Evolutionary conservation across 2,888 invertebrate species (phyloP), one percentile per base, ranked within the genome.

Genomic region (Zhuqinia jingwanae): DNA sequence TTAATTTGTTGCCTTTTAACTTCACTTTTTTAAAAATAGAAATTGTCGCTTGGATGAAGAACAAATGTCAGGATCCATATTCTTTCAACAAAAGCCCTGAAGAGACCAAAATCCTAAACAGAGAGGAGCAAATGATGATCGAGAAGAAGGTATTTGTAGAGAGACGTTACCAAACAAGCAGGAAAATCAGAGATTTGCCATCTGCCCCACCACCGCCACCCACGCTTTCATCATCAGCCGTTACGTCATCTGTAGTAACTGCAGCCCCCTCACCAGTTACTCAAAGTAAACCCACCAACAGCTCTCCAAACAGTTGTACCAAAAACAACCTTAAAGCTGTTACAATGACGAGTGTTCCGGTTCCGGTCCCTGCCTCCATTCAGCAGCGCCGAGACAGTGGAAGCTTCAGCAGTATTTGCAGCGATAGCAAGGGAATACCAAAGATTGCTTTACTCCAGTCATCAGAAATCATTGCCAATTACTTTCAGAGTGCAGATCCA

Each of bases 61-160:
- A 87, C 81, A 88, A 88, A 73, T 81, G 87, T 36, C 88, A 88
- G 20, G 85, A 88, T 56, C 88, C 88, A 0, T 88, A 88, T 47
- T 87, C 87, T 13, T 88, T 88, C 47, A 81, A 86, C 36, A 86
- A 56, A 36, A 81, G 86, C 53, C 81, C 86, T 3, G 87, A 87
- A 13, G 80, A 87, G 6, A 30, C 87, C 2, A 84, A 83, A 27
- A 50, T 81, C n/a, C 75, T 87, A 10, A 78, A 36, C n/a, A 47
- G 84, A n/a, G 88, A 88, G 27, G 88, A 88, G 70, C 87, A 85
- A 25, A 77, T 82, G 87, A 87, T 87, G 76, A 88, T 88, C 6
- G 88, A 88, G 45, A 88, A 88, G 68, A 88, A 88, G 73, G 88
- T 88, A 30, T 88, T 88, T 73, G 88, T 88, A n/a, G 88, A 88